Conservation (phyloP, 2,888 invertebrate species). For the Tetranychus truncatus region DNA sequence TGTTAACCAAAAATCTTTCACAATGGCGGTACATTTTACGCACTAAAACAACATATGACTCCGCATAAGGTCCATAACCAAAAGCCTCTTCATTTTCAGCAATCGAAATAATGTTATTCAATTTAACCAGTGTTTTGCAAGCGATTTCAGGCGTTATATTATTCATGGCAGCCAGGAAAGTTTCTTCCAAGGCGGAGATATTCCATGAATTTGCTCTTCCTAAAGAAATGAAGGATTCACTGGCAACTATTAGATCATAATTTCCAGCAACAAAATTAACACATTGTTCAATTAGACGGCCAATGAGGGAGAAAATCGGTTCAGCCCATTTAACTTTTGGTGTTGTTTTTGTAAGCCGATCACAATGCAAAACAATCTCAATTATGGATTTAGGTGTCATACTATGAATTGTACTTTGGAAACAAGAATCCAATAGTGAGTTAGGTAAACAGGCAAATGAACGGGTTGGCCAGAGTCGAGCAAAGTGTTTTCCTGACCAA, state of each 20-base stretch:
- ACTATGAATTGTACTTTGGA: slow-evolving; percentile 33
- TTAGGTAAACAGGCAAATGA: slow-evolving; percentile 45
- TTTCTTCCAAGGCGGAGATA: slow-evolving; percentile 55
- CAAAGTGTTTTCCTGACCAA: slow-evolving; percentile 72
- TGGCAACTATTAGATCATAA: slow-evolving; percentile 53
- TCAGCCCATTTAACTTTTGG: slow-evolving; percentile 68
- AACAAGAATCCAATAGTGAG: slow-evolving; percentile 54
- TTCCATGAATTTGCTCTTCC: slow-evolving; percentile 44
- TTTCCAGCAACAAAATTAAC: slow-evolving; percentile 59
- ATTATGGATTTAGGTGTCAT: slow-evolving; percentile 53
- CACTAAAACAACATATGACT: slow-evolving; percentile 34
- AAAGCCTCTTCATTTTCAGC: slow-evolving; percentile 17
- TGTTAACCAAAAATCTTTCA: slow-evolving; percentile 51
- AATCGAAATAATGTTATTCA: slow-evolving; percentile 21
- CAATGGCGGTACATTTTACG: slow-evolving; percentile 46
- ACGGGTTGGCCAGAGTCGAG: slow-evolving; percentile 74
- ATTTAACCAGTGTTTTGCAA: slow-evolving; percentile 51
- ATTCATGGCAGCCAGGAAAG: slow-evolving; percentile 56
- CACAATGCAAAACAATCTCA: slow-evolving; percentile 63
- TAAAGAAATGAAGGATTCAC: slow-evolving; percentile 46
- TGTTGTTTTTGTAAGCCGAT: slow-evolving; percentile 54
- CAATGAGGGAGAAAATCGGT: slow-evolving; percentile 53
- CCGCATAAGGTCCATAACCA: slow-evolving; percentile 13
- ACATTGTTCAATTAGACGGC: slow-evolving; percentile 58
- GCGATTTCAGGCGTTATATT: slow-evolving; percentile 61